A percentile compares a stretch with the other conserved stretches of the same genome.
Evolutionary conservation across 2,113 vertebrate species (phyloP).

Genomic region (Brachypodius melanocephalos): DNA sequence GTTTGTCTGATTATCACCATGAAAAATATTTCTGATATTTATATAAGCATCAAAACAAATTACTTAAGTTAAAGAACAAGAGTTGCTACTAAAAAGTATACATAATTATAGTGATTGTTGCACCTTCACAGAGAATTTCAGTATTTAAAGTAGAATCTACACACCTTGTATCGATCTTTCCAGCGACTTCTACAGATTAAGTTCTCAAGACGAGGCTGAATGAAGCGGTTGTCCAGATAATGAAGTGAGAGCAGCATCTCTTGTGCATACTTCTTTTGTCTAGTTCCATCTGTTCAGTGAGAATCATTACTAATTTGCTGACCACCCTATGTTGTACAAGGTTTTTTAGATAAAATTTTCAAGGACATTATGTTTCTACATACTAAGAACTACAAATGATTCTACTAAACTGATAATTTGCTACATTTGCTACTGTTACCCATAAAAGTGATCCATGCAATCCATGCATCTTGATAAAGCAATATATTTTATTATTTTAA

Average conservation of each 20-base stretch:
- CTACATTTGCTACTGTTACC: background rate
- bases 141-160: background rate
- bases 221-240: slow-evolving; percentile 77
- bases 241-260: slow-evolving; percentile 80
- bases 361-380: background rate
- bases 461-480: background rate
- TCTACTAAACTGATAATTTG: background rate
- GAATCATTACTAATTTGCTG: background rate
- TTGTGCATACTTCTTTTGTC: slow-evolving; percentile 77
- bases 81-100: background rate
- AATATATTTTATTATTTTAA: background rate
- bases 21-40: background rate
- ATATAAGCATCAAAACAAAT: background rate
- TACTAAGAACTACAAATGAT: background rate
- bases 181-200: slow-evolving; percentile 79
- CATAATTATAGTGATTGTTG: background rate
- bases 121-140: background rate
- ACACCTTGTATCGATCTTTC: slow-evolving; percentile 82
- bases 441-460: background rate
- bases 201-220: slow-evolving; percentile 81
- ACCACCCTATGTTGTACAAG: background rate
- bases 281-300: slow-evolving; percentile 72
- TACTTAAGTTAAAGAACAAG: background rate
- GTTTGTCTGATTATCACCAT: background rate
- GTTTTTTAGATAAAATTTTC: background rate